Percentiles rank a stretch among this genome's conserved stretches.
Conservation (phyloP, 2,113 vertebrate genomes). For the Chaenogobius annularis region DNA sequence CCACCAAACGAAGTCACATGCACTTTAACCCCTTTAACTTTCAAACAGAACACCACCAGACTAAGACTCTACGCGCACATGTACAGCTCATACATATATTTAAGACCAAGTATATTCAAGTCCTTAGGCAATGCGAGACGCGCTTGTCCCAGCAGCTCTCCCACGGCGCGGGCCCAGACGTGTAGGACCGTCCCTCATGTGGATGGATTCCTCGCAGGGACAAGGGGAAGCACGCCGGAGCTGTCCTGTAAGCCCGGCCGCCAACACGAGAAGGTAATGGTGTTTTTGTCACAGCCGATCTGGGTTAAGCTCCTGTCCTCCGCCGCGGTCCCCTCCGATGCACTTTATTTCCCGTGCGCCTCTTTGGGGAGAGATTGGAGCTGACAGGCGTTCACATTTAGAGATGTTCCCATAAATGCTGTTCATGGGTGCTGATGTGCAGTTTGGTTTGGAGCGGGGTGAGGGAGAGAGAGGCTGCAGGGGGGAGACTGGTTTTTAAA, state of each 20-base stretch:
- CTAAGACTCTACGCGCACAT: neutral
- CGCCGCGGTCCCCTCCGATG: constrained; percentile 71
- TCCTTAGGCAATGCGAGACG: neutral
- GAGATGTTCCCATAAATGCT: constrained; percentile 83
- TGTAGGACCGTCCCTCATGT: constrained; percentile 40
- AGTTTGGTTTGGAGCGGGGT: constrained; percentile 60
- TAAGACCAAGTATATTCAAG: neutral
- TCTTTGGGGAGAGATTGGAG: constrained; percentile 82
- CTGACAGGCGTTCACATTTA: constrained; percentile 88
- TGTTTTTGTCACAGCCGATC: constrained; percentile 83
- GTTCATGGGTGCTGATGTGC: constrained; percentile 73
- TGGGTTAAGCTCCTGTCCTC: constrained; percentile 75
- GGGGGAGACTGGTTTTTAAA: constrained; percentile 25
- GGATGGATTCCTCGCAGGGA: constrained; percentile 66
- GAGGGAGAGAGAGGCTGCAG: constrained; percentile 25
- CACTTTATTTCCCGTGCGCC: constrained; percentile 80
- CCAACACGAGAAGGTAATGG: constrained; percentile 72
- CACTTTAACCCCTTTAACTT: no score
- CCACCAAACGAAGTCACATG: no score
- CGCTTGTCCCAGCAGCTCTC: constrained; percentile 1
- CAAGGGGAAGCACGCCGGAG: constrained; percentile 45
- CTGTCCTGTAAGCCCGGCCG: constrained; percentile 60
- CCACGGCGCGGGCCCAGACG: constrained; percentile 13
- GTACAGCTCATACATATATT: no score
- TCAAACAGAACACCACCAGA: no score